These are phyloP conservation scores for Silurus meridionalis DNA, from an alignment of 2,113 vertebrate species.

Conservation along the genomic window DNA sequence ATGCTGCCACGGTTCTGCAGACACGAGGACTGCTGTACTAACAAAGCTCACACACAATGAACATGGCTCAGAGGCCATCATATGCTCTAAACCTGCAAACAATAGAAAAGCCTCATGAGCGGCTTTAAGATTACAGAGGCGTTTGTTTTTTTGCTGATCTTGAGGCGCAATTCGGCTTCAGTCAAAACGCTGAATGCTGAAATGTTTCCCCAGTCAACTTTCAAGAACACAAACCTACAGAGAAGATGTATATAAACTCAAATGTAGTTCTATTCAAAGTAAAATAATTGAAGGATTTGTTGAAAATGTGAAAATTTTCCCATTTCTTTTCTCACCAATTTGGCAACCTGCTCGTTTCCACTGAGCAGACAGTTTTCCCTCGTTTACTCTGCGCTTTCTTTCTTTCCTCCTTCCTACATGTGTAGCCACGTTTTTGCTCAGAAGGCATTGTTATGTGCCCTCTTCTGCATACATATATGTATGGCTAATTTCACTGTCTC, in stretches of 20 bases:
- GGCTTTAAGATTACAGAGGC: conserved; percentile 12
- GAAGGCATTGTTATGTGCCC: background rate
- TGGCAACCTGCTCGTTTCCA: too few relatives aligned
- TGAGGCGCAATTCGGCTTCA: background rate
- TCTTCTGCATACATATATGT: background rate
- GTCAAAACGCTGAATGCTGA: background rate
- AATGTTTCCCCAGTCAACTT: background rate
- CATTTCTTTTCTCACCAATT: background rate
- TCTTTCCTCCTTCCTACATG: background rate
- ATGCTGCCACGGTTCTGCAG: conserved; percentile 20
- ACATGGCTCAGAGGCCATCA: background rate
- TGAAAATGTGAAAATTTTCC: background rate
- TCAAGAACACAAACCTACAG: background rate
- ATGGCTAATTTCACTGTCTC: background rate
- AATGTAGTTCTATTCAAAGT: background rate
- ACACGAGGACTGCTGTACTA: conserved; percentile 39
- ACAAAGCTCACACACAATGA: conserved; percentile 42
- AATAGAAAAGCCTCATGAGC: conserved; percentile 26
- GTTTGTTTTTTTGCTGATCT: conserved; percentile 16
- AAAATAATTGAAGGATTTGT: background rate
- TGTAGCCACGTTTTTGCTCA: background rate
- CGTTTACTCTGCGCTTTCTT: too few relatives aligned
- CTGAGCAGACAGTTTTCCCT: background rate
- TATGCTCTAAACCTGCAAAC: conserved; percentile 17
- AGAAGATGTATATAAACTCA: background rate